Evolutionary conservation across 2,113 vertebrate genomes (phyloP).

Genomic region (Nothocercus julius): DNA sequence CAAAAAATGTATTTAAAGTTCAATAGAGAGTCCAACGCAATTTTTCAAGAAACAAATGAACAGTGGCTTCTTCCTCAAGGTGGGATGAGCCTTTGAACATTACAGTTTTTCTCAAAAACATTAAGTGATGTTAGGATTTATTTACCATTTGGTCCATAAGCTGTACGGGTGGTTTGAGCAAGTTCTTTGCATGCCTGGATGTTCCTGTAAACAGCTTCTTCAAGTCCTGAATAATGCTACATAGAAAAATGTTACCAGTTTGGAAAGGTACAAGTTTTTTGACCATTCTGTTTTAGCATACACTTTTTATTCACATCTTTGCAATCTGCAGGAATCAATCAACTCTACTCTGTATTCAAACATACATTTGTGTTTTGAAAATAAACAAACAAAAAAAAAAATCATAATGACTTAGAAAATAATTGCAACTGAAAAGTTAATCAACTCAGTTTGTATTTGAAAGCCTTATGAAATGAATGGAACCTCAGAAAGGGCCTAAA

Average conservation of each 20-base stretch:
- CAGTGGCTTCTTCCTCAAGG: neutral
- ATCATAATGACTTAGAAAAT: neutral
- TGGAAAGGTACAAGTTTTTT: neutral
- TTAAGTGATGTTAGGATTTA: neutral
- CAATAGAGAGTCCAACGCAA: neutral
- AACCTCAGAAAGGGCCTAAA: neutral
- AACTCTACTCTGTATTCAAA: neutral
- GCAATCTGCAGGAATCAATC: neutral
- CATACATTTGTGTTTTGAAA: rapidly evolving
- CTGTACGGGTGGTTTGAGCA: constrained; percentile 94
- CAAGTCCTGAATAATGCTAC: constrained; percentile 95
- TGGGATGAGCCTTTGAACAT: neutral
- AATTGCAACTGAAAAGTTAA: neutral
- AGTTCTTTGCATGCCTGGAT: constrained; percentile 98
- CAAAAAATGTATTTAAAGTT: neutral
- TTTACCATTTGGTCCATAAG: constrained; percentile 96
- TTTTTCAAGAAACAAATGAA: neutral
- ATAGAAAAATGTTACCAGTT: rapidly evolving
- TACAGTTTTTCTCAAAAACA: neutral
- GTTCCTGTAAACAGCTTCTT: constrained; percentile 95
- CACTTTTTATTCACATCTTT: neutral
- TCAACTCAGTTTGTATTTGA: neutral
- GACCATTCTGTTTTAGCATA: rapidly evolving
- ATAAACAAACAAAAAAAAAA: neutral
- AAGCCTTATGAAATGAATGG: neutral